phyloP scores from a whole-genome alignment of 2,113 vertebrate species.

The Oryzias celebensis region DNA sequence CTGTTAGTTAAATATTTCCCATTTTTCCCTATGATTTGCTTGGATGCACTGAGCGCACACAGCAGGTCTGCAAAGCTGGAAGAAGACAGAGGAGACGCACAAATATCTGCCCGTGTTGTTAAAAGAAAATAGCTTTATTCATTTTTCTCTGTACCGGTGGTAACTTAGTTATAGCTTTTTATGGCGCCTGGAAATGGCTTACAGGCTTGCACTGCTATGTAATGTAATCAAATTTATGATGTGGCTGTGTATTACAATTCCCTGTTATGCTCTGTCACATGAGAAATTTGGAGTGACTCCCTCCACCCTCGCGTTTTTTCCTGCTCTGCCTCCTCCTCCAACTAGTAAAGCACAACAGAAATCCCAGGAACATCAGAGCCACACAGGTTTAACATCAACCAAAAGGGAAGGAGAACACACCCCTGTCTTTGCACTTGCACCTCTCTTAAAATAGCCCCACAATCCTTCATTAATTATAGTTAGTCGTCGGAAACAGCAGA shows the following conservation, averaged over 20 bases:
- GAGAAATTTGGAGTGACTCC: constrained; percentile 58
- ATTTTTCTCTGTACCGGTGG: constrained; percentile 67
- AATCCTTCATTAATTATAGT: constrained; percentile 31
- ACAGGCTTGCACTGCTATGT: constrained; percentile 65
- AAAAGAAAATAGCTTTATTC: constrained; percentile 75
- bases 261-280: constrained; percentile 66
- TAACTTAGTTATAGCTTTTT: constrained; percentile 75
- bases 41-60: constrained; percentile 46
- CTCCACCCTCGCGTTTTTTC: neutral
- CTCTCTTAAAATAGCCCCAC: constrained; percentile 30
- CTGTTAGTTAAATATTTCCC: constrained; percentile 35
- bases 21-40: constrained; percentile 26
- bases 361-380: constrained; percentile 30
- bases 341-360: constrained; percentile 8
- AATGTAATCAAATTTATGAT: constrained; percentile 76
- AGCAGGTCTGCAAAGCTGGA: constrained; percentile 51
- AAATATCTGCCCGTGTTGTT: constrained; percentile 63
- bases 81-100: constrained; percentile 59
- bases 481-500: constrained; percentile 28
- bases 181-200: constrained; percentile 70
- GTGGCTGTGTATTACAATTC: constrained; percentile 75
- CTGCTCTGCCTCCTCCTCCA: neutral
- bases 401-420: constrained; percentile 14
- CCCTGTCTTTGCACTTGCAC: constrained; percentile 6
- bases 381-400: constrained; percentile 37